These are phyloP conservation scores for Nannoperca australis DNA, from an alignment of 2,797 vertebrate species.

Conservation along the genomic window DNA sequence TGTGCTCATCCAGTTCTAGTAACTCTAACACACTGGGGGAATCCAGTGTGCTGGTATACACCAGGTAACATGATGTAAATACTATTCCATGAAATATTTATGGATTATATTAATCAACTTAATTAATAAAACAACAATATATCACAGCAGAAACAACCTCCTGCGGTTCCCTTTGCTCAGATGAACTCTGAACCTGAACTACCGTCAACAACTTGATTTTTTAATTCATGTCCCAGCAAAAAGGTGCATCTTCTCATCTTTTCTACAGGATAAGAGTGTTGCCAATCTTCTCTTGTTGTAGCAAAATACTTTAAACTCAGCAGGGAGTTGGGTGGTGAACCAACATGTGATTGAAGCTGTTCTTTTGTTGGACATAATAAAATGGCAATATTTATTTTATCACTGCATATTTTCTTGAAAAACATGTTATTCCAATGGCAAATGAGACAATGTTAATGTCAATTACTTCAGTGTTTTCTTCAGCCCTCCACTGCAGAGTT, in stretches of 20 bases:
- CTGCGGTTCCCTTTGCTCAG: slow-evolving; percentile 4
- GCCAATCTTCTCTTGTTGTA: background rate
- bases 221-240: slow-evolving; percentile 15
- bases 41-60: slow-evolving; percentile 24
- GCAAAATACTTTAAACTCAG: slow-evolving; percentile 13
- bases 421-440: background rate
- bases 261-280: background rate
- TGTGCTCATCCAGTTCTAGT: slow-evolving; percentile 31
- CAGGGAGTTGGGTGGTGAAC: slow-evolving; percentile 3
- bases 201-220: slow-evolving; percentile 6
- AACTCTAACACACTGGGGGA: slow-evolving; percentile 1
- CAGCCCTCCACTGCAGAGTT: slow-evolving; percentile 6
- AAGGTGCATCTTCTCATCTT: slow-evolving; percentile 4
- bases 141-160: slow-evolving; percentile 10
- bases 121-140: slow-evolving; percentile 44
- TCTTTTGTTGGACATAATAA: slow-evolving; percentile 2
- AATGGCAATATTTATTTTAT: background rate
- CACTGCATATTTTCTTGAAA: background rate
- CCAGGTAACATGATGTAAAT: slow-evolving; percentile 40
- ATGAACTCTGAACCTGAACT: slow-evolving; percentile 24
- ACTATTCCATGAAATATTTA: slow-evolving; percentile 34
- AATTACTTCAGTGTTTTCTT: slow-evolving; percentile 18
- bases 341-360: slow-evolving; percentile 5
- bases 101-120: slow-evolving; percentile 19
- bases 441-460: slow-evolving; percentile 9